phyloP scores from a whole-genome alignment of 1,140 invertebrate species.

The Heliconius hermathena region DNA sequence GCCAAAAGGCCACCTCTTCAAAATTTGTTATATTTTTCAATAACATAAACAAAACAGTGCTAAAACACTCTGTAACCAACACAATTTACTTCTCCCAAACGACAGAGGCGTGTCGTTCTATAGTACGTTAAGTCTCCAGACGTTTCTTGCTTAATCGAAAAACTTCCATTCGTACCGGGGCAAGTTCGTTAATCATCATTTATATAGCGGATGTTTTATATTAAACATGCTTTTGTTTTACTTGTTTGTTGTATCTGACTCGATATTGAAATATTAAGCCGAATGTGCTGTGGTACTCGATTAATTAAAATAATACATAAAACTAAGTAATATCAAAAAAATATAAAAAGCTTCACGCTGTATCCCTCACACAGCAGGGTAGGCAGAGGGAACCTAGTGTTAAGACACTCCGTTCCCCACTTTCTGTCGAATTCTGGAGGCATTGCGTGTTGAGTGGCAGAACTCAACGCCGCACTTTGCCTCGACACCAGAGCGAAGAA shows the following conservation, averaged over 20 bases:
- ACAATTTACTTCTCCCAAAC: neutral
- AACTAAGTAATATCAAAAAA: too few species aligned
- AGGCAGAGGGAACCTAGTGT: too few species aligned
- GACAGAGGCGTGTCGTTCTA: slow-evolving; percentile 14
- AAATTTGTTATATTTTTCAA: too few species aligned
- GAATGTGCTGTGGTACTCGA: neutral
- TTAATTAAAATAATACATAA: neutral
- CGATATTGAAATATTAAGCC: neutral
- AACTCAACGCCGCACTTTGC: too few species aligned
- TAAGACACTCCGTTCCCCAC: too few species aligned
- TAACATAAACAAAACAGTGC: too few species aligned
- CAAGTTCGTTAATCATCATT: slow-evolving; percentile 10
- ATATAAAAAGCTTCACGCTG: too few species aligned
- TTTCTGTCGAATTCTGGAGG: too few species aligned
- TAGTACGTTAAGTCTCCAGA: neutral
- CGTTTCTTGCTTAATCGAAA: slow-evolving; percentile 11
- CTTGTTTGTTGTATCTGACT: neutral
- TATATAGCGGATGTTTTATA: neutral
- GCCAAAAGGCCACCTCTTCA: too few species aligned
- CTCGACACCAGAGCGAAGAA: too few species aligned
- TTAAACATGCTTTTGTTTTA: neutral
- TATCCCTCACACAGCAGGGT: too few species aligned
- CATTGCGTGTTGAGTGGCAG: too few species aligned
- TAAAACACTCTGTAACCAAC: neutral
- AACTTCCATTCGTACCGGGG: slow-evolving; percentile 16